Evolutionary conservation across 2,888 invertebrate genomes (phyloP).

Genomic region (Drosophila seclusa): DNA sequence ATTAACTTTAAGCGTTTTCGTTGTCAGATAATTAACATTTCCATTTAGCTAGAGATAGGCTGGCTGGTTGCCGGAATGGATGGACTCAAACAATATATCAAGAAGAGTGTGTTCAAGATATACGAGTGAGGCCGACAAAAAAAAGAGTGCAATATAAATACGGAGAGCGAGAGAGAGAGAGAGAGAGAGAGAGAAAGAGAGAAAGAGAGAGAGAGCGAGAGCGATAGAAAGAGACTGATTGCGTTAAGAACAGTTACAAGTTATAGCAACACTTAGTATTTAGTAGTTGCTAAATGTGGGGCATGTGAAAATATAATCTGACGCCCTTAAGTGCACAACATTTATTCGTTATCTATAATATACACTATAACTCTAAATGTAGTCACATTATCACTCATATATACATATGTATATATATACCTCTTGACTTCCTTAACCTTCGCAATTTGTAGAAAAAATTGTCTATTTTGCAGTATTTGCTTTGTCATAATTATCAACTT

Average conservation of each 20-base stretch:
- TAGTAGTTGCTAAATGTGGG: background rate
- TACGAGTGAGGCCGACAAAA: slow-evolving; percentile 1
- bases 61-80: background rate
- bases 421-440: background rate
- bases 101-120: slow-evolving; percentile 32
- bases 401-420: no score
- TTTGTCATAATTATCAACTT: background rate
- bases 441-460: background rate
- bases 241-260: slow-evolving; percentile 53
- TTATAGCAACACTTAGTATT: slow-evolving; percentile 39
- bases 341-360: slow-evolving; percentile 5
- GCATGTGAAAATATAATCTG: background rate
- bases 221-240: slow-evolving; percentile 17
- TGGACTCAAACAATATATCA: slow-evolving; percentile 48
- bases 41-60: slow-evolving; percentile 52
- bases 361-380: background rate
- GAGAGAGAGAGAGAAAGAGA: background rate
- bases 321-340: background rate
- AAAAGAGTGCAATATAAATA: slow-evolving; percentile 1
- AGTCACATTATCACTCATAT: background rate
- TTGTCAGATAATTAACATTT: slow-evolving; percentile 79
- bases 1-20: slow-evolving; percentile 62
- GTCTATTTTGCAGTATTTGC: background rate
- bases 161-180: background rate
- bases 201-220: background rate